Percentiles rank a stretch among this genome's conserved stretches.
These are phyloP conservation scores for Paradisaea rubra DNA, from an alignment of 2,113 vertebrate genomes.

Conservation along the genomic window DNA sequence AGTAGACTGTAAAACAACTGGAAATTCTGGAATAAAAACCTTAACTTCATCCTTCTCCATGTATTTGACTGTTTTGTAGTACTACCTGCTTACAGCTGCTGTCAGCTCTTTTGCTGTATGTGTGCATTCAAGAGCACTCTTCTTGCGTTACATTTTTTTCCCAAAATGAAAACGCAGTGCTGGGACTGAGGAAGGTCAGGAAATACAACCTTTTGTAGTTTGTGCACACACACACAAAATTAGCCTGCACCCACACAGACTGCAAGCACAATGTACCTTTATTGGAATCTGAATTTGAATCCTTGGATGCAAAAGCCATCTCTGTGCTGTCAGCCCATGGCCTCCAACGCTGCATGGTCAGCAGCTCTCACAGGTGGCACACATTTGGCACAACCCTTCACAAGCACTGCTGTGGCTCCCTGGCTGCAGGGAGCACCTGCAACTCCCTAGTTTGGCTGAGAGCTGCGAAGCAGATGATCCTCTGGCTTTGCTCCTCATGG, in stretches of 20 bases:
- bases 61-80: background rate
- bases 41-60: background rate
- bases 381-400: rapidly evolving
- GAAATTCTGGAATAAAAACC: background rate
- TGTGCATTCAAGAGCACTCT: background rate
- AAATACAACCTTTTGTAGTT: background rate
- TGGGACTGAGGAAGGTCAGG: background rate
- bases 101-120: background rate
- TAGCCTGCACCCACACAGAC: rapidly evolving
- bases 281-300: background rate
- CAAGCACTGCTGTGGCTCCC: background rate
- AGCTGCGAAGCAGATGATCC: background rate
- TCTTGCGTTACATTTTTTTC: background rate
- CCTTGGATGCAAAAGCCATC: background rate
- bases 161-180: rapidly evolving
- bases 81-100: background rate
- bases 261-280: background rate
- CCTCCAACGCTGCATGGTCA: background rate
- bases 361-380: background rate
- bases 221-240: background rate
- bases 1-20: background rate
- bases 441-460: background rate
- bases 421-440: background rate
- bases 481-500: background rate
- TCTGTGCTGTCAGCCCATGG: background rate